These are phyloP conservation scores for Numenius phaeopus DNA, from an alignment of 2,797 vertebrate species.

Conservation along the genomic window DNA sequence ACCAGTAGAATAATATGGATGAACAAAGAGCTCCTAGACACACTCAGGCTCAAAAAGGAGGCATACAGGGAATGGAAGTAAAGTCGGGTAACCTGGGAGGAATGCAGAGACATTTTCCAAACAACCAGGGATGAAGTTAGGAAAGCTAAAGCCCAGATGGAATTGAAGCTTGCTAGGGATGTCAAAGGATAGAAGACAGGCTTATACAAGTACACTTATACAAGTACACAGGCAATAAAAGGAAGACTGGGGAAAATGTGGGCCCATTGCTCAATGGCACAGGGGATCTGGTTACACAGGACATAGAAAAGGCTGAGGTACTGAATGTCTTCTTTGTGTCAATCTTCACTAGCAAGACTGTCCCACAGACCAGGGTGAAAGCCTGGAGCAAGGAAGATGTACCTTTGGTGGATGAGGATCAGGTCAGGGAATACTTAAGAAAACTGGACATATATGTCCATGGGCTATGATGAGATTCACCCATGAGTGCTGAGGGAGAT, in stretches of 20 bases:
- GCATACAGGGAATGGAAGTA: background rate
- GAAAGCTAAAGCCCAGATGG: background rate
- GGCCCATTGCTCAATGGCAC: too few relatives aligned
- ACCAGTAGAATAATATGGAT: background rate
- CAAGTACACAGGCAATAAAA: background rate
- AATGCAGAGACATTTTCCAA: background rate
- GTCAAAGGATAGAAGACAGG: background rate
- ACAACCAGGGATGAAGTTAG: background rate
- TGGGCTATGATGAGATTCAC: fast-evolving
- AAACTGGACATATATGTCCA: background rate
- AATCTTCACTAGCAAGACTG: background rate
- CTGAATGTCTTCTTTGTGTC: background rate
- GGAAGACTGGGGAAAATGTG: background rate
- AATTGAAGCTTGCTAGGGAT: background rate
- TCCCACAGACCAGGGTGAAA: background rate
- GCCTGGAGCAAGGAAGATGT: background rate
- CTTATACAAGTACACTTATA: background rate
- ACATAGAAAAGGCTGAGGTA: too few relatives aligned
- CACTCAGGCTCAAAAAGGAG: background rate
- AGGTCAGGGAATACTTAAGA: too few relatives aligned
- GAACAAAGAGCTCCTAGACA: background rate
- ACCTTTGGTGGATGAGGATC: background rate
- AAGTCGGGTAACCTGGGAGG: background rate
- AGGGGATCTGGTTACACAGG: too few relatives aligned
- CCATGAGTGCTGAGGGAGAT: background rate